Evolutionary conservation across 2,113 vertebrate species (phyloP), one percentile per base, ranked within the genome.

Genomic region (Mormoops blainvillei): DNA sequence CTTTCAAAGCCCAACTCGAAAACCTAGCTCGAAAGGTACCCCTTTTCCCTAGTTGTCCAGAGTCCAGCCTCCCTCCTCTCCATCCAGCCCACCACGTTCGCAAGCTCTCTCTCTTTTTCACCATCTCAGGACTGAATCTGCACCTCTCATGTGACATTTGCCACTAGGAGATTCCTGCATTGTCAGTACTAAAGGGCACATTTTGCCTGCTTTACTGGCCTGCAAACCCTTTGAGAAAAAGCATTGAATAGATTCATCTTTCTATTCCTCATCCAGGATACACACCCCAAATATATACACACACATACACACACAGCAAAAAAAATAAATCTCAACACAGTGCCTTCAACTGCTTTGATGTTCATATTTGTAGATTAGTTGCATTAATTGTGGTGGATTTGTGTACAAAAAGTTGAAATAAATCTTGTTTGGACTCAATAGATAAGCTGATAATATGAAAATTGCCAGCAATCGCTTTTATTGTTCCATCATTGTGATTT

Each of bases 371-470:
- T 78, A 15, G 68, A 50, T 11, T 9, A 82, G 68, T 71, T 22
- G 16, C 63, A n/a, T 84, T 78, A 78, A 67, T 86, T 68, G 31
- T 58, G 33, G 48, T 87, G 10, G 16, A n/a, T 78, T 87, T 83
- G 50, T 31, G 87, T 22, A 26, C 7, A 82, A 89, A 94, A 71
- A 68, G 15, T 84, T 93, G 68, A 73, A 43, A 67, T 24, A 48
- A 83, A 56, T 70, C 82, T 96, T 93, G 36, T 93, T 97, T 65
- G 73, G 16, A 24, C 80, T 7, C n/a, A 84, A 13, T 67, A 84
- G 52, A 67, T 61, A 93, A 96, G 4, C n/a, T 74, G 63, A 80
- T 68, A 87, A 87, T 9, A 43, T 78, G 31, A 78, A 91, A 95
- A 78, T 77, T 31, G 87, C 19, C 71, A 76, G 20, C 41, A 87